These are phyloP conservation scores for Clarias gariepinus DNA, from an alignment of 2,113 vertebrate species.

Conservation along the genomic window DNA sequence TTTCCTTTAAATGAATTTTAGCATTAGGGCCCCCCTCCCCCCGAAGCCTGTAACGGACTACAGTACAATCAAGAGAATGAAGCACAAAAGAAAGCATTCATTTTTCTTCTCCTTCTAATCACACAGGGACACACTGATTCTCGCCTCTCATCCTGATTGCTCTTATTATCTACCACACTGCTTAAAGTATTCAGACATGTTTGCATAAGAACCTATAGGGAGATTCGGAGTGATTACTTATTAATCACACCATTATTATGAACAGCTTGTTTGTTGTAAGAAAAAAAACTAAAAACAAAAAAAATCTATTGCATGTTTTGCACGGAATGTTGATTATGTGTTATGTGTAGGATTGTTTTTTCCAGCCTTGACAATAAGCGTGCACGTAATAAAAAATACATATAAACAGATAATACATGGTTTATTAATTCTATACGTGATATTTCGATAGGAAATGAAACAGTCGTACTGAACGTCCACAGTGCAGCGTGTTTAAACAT, in stretches of 20 bases:
- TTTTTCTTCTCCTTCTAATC: not conserved
- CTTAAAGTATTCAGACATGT: slow-evolving; percentile 2
- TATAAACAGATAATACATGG: not conserved
- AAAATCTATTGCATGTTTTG: not conserved
- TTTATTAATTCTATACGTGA: not conserved
- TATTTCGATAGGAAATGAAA: not conserved
- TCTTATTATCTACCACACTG: not conserved
- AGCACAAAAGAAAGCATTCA: not conserved
- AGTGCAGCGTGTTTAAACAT: slow-evolving; percentile 52
- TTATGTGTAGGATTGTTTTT: not conserved
- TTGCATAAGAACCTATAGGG: not conserved
- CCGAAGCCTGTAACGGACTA: no score
- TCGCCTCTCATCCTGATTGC: not conserved
- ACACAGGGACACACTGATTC: not conserved
- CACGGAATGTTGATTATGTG: not conserved
- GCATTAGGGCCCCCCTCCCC: not conserved
- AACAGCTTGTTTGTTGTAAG: slow-evolving; percentile 19
- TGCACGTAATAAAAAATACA: not conserved
- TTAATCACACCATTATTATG: slow-evolving; percentile 27
- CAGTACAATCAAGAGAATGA: not conserved
- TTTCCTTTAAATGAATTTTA: not conserved
- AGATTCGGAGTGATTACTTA: slow-evolving; percentile 23
- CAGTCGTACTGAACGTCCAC: slow-evolving; percentile 37
- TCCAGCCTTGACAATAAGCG: not conserved
- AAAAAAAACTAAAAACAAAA: no score